phyloP scores from a whole-genome alignment of 2,888 invertebrate genomes.

The Conchocele bisecta region DNA sequence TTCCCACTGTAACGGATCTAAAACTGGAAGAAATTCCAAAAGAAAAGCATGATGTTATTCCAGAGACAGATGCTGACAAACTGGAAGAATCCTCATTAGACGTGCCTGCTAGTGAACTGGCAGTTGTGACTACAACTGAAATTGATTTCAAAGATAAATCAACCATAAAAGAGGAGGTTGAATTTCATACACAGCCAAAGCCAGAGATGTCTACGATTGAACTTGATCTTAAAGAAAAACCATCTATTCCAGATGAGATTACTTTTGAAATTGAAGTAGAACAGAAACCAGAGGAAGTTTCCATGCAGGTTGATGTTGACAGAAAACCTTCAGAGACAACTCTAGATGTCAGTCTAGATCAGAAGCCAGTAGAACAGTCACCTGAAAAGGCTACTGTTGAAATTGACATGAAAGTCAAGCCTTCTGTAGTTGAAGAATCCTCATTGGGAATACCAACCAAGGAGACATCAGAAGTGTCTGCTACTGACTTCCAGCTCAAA shows the following conservation, averaged over 20 bases:
- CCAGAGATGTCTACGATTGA: too few relatives aligned
- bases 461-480: slow-evolving; percentile 5
- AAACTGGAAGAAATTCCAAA: not conserved
- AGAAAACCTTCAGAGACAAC: not conserved
- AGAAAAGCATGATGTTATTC: too few relatives aligned
- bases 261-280: slow-evolving; percentile 11
- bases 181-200: slow-evolving; percentile 13
- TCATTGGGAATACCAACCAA: slow-evolving; percentile 7
- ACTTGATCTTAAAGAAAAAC: slow-evolving; percentile 23
- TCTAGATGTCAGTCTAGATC: slow-evolving; percentile 1
- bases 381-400: not conserved
- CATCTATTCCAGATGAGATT: slow-evolving; percentile 7
- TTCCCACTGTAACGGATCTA: not conserved
- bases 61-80: too few relatives aligned
- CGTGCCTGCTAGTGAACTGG: too few relatives aligned
- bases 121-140: too few relatives aligned
- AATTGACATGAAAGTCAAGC: not conserved
- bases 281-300: slow-evolving; percentile 8
- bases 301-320: not conserved
- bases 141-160: too few relatives aligned
- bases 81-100: slow-evolving; percentile 31
- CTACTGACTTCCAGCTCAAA: slow-evolving; percentile 3
- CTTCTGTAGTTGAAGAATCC: not conserved
- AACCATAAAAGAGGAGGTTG: slow-evolving; percentile 27
- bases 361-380: slow-evolving; percentile 14